phyloP scores from a whole-genome alignment of 2,113 vertebrate species.

The Oceanodroma tethys region DNA sequence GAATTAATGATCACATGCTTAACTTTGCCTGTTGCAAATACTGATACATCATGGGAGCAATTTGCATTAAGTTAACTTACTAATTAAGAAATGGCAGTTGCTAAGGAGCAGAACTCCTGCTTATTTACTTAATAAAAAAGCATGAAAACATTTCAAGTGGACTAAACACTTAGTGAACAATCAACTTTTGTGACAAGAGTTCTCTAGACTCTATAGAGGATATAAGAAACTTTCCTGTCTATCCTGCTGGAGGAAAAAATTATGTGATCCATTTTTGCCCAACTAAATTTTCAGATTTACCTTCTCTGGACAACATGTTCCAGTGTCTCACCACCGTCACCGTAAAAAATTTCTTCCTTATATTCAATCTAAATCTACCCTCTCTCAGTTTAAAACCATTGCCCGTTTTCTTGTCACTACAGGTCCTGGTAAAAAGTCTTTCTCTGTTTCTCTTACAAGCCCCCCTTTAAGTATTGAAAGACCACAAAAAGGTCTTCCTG shows the following conservation, averaged over 20 bases:
- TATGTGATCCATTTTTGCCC: not conserved
- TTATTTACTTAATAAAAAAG: constrained; percentile 9
- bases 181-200: not conserved
- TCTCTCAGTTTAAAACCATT: not conserved
- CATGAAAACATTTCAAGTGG: not conserved
- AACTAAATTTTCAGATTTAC: not conserved
- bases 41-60: not conserved
- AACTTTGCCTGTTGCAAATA: not conserved
- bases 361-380: not conserved
- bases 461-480: not conserved
- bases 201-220: not conserved
- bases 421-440: not conserved
- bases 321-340: not conserved
- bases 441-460: not conserved
- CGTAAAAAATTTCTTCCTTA: not conserved
- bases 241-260: not conserved
- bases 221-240: not conserved
- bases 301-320: not conserved
- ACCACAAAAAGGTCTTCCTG: not conserved
- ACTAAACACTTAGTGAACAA: not conserved
- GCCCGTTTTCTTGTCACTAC: fast-evolving
- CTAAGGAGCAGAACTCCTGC: not conserved
- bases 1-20: not conserved
- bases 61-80: not conserved
- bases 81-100: not conserved